A percentile compares a stretch with the other conserved stretches of the same genome.
These are phyloP conservation scores for Dipodomys stephensi DNA, from an alignment of 2,113 vertebrate species.

Conservation along the genomic window DNA sequence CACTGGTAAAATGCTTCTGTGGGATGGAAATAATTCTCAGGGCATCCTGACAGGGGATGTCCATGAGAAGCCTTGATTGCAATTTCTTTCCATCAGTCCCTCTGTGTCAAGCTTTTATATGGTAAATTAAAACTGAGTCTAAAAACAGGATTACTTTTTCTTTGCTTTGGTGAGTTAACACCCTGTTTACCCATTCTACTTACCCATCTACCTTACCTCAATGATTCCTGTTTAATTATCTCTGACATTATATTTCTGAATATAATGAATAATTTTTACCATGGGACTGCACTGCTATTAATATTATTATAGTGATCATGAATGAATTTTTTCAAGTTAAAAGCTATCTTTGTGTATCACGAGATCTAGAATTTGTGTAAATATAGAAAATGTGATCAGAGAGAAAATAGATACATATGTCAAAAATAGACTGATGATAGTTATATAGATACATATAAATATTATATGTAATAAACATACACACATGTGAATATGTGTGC, in stretches of 20 bases:
- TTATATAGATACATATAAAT: background rate
- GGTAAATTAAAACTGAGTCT: background rate
- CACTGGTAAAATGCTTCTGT: slow-evolving; percentile 59
- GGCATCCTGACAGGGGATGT: slow-evolving; percentile 42
- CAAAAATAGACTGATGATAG: background rate
- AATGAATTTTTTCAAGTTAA: slow-evolving; percentile 13
- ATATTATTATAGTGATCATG: background rate
- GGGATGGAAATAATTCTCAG: slow-evolving; percentile 44
- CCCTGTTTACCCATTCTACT: background rate
- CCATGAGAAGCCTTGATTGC: background rate
- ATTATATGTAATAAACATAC: background rate
- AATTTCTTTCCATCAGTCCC: slow-evolving; percentile 2
- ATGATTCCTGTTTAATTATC: background rate
- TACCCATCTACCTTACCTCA: background rate
- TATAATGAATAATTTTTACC: background rate
- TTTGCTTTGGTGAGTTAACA: background rate
- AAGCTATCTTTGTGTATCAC: background rate
- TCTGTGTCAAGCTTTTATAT: background rate
- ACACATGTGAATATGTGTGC: background rate
- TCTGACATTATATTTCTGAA: background rate
- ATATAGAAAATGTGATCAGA: no score
- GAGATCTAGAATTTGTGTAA: background rate
- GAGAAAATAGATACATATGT: background rate
- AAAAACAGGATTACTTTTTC: background rate
- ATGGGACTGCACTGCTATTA: background rate